phyloP scores from a whole-genome alignment of 2,113 vertebrate species.

The Eulemur rufifrons region DNA sequence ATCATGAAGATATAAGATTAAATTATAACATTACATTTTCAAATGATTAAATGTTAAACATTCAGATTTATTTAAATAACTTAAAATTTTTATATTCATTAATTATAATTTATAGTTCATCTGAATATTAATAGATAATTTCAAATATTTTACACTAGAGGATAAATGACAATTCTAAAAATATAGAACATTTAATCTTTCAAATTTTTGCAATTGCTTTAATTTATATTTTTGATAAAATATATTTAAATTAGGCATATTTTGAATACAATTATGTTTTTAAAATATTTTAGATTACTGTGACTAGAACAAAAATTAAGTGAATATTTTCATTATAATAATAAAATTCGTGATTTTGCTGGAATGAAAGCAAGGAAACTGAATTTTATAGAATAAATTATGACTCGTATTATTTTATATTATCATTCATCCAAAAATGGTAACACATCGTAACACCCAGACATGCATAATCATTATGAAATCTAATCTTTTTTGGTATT shows the following conservation, averaged over 20 bases:
- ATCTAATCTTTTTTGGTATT: background rate
- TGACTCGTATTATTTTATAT: background rate
- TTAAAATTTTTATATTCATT: background rate
- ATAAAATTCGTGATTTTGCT: background rate
- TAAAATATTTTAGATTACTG: background rate
- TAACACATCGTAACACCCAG: background rate
- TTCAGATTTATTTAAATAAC: background rate
- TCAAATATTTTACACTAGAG: conserved; percentile 14
- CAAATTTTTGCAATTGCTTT: background rate
- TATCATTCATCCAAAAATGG: background rate
- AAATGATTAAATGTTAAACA: background rate
- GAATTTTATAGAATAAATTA: conserved; percentile 25
- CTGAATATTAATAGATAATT: background rate
- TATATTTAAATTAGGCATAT: background rate
- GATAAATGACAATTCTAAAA: background rate
- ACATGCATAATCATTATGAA: background rate
- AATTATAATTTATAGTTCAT: background rate
- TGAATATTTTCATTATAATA: background rate
- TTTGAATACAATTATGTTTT: background rate
- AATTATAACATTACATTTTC: background rate
- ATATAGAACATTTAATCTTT: background rate
- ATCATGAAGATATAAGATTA: background rate
- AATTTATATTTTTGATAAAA: conserved; percentile 27
- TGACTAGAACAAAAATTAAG: conserved; percentile 13
- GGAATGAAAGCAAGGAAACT: background rate